Conservation (phyloP, 2,797 vertebrate genomes). For the Trichosurus vulpecula region DNA sequence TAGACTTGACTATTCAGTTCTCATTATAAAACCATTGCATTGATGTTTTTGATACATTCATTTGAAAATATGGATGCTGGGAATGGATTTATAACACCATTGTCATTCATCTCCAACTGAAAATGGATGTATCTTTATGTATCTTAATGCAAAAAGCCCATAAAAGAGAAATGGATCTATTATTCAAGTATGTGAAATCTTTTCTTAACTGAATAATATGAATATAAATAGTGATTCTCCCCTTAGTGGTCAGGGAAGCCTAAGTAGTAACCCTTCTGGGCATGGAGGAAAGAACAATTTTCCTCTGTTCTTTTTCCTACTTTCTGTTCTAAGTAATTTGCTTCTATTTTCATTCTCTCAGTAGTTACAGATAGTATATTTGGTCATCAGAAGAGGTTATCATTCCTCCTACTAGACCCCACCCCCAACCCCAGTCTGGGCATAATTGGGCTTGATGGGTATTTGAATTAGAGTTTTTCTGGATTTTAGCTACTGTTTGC, state of each 20-base stretch:
- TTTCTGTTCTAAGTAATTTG: neutral
- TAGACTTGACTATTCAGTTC: slow-evolving; percentile 2
- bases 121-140: neutral
- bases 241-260: neutral
- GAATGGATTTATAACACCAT: neutral
- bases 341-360: neutral
- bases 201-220: neutral
- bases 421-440: neutral
- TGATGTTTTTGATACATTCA: slow-evolving; percentile 7
- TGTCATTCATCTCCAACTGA: slow-evolving; percentile 15
- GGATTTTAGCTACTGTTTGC: slow-evolving; percentile 37
- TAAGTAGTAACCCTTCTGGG: neutral
- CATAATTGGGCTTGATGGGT: neutral
- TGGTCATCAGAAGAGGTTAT: neutral
- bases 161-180: slow-evolving; percentile 34
- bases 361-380: neutral
- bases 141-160: slow-evolving; percentile 8
- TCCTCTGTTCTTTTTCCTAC: neutral
- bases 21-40: neutral
- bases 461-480: slow-evolving; percentile 43
- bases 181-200: neutral
- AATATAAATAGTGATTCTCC: neutral
- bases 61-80: slow-evolving; percentile 19
- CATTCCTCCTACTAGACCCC: neutral
- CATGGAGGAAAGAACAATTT: neutral